Evolutionary conservation across 1,140 invertebrate genomes (phyloP), one percentile per base, ranked within the genome.

Genomic region (Psix sp.): DNA sequence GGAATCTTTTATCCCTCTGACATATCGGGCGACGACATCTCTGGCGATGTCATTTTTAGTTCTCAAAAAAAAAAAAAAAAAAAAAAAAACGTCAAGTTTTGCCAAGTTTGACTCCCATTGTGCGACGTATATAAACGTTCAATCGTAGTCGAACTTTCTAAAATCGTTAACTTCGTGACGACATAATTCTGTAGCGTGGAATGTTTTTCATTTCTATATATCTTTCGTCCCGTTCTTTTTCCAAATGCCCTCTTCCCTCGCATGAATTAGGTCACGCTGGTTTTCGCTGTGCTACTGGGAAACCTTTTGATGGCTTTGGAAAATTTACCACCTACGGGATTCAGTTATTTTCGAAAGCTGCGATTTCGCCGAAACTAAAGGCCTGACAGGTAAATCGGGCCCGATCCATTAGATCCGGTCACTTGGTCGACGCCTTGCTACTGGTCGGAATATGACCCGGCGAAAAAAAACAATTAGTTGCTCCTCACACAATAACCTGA

Each of bases 181-280:
- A 66, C 46, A 73, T 66, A 60, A 73, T 66, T 73, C 54, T 26
- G 13, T 18, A 46, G 33, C 39, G 11, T 48, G 60, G 60, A 73
- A 73, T 73, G 60, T 54, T 73, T 60, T 60, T 54, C 70, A 60
- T 65, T 73, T 73, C 52, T 73, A 36, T 52, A 38, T 39, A 2
- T 39, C 9, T 36, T 16, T 35, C 21, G 13, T 63, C 14, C 45
- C 33, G 63, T 67, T 20, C 31, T 36, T 65, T 29, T 5, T 60
- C 36, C 35, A 35, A 46, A 38, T 33, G 33, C 31, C 14, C 43
- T 24, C 20, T 9, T 7, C 36, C 11, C 7, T 18, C 3, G 18
- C 59, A 66, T 67, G 33, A 74, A 74, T 74, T 74, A 49, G 71
- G 71, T 74, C 71, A 74, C n/a, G n/a, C 16, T 54, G 56, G 71